Base-by-base conservation (phyloP, 1,140 invertebrate genomes). In the Drosophila lini region DNA sequence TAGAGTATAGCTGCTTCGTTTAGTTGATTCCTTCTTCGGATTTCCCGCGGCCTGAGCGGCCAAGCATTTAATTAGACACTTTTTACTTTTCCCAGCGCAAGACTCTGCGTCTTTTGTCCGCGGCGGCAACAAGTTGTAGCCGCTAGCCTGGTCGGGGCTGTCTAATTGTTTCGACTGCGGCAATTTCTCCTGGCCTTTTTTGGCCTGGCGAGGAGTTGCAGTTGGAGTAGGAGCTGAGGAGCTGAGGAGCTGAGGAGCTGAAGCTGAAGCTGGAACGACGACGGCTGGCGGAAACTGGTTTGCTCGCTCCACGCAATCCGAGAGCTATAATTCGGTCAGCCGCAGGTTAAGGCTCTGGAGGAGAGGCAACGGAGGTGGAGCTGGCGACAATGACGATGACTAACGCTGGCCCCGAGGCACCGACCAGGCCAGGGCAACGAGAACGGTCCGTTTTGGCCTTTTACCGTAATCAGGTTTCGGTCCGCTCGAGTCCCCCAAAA, bases 81-180 rank as follows among this genome's bases (percentile, higher is more conserved):
- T 83, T 80, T 85, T 70, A 81, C 53, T 85, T 85, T 78, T 81
- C 62, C 57, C 77, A 48, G 55, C 70, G n/a, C 53, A 58, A 78
- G 28, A 65, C 45, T n/a, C 52, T 59, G 40, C 16, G 16, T 40
- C 50, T 57, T 58, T 57, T 71, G 28, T 71, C 36, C 52, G 36
- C 38, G 57, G 69, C 57, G 40, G 38, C 82, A 85, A 85, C 82
- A 86, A 85, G 81, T 86, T 86, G 69, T 57, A 81, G 59, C 28
- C 31, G 48, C 62, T 28, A 6, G 47, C 65, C 68, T 28, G 25
- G 41, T n/a, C 44, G 38, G 38, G 25, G 19, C 70, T 64, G 75
- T 78, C 81, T 85, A 81, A 85, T 85, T 85, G 81, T 85, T 85
- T 81, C 70, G 81, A 86, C 82, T 86, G 61, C 28, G 71, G 74